Evolutionary conservation across 2,888 invertebrate genomes (phyloP), one percentile per base, ranked within the genome.

Genomic region (Amblyjoppa proteus): DNA sequence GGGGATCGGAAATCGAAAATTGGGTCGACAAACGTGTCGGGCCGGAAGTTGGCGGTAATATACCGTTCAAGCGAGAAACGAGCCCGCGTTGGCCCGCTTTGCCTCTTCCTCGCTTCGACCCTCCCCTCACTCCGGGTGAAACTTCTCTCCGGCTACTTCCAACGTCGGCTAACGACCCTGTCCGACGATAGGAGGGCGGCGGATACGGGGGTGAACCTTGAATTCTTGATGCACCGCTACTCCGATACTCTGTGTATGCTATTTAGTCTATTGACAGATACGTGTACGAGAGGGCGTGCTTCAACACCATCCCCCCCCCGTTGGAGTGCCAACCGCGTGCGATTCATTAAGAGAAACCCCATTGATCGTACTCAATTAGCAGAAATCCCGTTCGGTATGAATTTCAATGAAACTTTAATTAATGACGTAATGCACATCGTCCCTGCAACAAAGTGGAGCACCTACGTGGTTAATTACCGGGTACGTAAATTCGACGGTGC

Each of bases 1-100:
- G 68, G 61, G 45, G 76, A 86, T 88, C 82, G 86, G 81, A 87
- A 87, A 87, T 88, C 83, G 87, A 80, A 84, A 88, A 88, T 88
- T 88, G 83, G 87, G 87, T 87, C 84, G 87, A 83, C 86, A 80
- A 87, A 87, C 84, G 84, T 87, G 87, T 85, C 82, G 82, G 70
- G 53, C 81, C 86, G 84, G 83, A 87, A 86, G 86, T 83, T 81
- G 13, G 73, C 61, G 84, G 84, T 87, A 83, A 87, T 87, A 76
- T 77, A 84, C 73, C 86, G 79, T 85, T 87, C 83, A 79, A 81
- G 79, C 83, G 79, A 86, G 76, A 85, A 87, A 85, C 85, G 84
- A 87, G 75, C 82, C 68, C 28, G 53, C 84, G 73, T 79, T 58
- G 79, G 80, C 70, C 74, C 64, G 49, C 71, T 45, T 66, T 51